Evolutionary conservation across 2,888 invertebrate species (phyloP), one percentile per base, ranked within the genome.

Genomic region (Nomada goodeniana): DNA sequence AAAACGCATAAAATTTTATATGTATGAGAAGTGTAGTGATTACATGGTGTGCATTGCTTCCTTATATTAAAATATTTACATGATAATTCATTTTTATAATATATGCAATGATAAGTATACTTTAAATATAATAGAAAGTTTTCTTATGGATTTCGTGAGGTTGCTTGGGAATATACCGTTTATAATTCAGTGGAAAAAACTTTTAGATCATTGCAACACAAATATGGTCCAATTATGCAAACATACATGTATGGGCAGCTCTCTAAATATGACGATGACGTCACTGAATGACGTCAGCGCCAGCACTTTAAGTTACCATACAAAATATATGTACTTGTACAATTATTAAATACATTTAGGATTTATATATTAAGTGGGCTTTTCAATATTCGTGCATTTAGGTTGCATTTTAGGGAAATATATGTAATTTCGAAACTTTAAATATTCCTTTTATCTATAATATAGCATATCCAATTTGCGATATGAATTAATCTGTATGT

Each of bases 201-300:
- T 60, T 69, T 5, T 20, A 20, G 42, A 42, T 42, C 15, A 60
- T 59, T 42, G 10, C n/a, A 5, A 52, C 26, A 59, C 23, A 69
- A 61, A 71, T 60, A n/a, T 23, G n/a, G 23, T 60, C 20, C 3
- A 9, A 20, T 2, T 18, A 50, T 42, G n/a, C 29, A 52, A 78
- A 61, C 69, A 68, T 36, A 36, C 36, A 29, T 29, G 52, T 55
- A 65, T 79, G 80, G 67, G 53, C 52, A 57, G 11, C 18, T 57
- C n/a, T 57, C 53, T 67, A 77, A 82, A 82, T 82, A 76, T 60
- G 44, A 64, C n/a, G 44, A 68, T 83, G 83, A 83, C 82, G 83
- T 83, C 83, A 83, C 15, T 20, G 42, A 57, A 82, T 83, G 82
- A 82, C 82, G 82, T 83, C 72, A 82, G 64, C 72, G 57, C 18